A percentile compares a stretch with the other conserved stretches of the same genome.
Conservation (phyloP, 2,888 invertebrate genomes). For the Chymomyza amoena region DNA sequence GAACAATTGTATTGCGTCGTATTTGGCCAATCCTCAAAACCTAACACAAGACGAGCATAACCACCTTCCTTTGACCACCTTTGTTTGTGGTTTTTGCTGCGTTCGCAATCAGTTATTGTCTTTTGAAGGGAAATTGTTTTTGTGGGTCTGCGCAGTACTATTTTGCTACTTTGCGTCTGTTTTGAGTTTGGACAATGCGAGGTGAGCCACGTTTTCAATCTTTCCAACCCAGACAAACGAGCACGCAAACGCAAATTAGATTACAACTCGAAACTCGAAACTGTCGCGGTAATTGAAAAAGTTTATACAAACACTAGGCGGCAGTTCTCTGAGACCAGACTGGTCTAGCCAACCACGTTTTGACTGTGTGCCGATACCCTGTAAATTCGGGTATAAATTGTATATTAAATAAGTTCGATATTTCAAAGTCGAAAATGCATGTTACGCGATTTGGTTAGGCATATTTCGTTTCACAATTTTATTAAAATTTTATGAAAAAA, state of each 20-base stretch:
- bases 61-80: background rate
- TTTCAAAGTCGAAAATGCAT: no score
- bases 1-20: background rate
- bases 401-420: no score
- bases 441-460: no score
- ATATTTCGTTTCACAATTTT: no score
- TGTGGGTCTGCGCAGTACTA: background rate
- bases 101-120: background rate
- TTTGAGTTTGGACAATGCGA: background rate
- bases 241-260: constrained; percentile 7
- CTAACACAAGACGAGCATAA: background rate
- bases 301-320: constrained; percentile 11
- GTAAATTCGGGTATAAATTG: background rate
- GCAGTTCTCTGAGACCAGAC: background rate
- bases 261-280: constrained; percentile 1
- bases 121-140: background rate
- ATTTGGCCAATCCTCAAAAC: background rate
- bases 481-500: no score
- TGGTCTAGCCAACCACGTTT: background rate
- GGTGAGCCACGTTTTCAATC: background rate
- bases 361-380: background rate
- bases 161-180: background rate
- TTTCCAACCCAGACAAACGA: background rate
- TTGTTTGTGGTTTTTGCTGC: background rate
- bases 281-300: constrained; percentile 18